Base-by-base conservation (phyloP, 30 jellyfish, hydroid and myxozoan genomes). In the Calvadosia cruxmelitensis region DNA sequence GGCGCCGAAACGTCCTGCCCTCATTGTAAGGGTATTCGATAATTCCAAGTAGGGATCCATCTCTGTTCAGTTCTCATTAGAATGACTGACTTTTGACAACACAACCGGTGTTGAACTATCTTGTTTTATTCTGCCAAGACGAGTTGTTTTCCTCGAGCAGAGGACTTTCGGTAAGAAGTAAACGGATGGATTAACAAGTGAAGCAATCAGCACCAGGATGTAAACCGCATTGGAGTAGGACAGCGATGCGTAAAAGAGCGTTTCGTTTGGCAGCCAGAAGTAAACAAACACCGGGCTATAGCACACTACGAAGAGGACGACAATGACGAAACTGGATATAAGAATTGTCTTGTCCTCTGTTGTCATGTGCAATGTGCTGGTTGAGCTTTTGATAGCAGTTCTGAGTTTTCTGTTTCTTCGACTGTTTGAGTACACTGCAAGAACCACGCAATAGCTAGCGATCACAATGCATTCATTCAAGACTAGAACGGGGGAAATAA, bases 141-240 rank as follows among this genome's bases (percentile, higher is more conserved):
- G n/a, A n/a, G n/a, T n/a, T n/a, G n/a, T n/a, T n/a, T n/a, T n/a
- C n/a, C n/a, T n/a, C n/a, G n/a, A n/a, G n/a, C n/a, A n/a, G n/a
- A n/a, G n/a, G n/a, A n/a, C n/a, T n/a, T n/a, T n/a, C n/a, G 57
- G 57, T 42, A 42, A 20, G 57, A 42, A 42, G 57, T 42, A 42
- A 20, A 42, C 57, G 57, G 57, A 10, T 42, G 57, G 57, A 20
- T 42, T 42, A 42, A 42, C 20, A 42, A 42, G 10, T 42, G 57
- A 42, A 42, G 15, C 57, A 10, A 42, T 5, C 15, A 42, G 20
- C 20, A 20, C 10, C 20, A 42, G 20, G 10, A 20, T 42, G 20
- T 5, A 10, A 42, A 42, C 57, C 15, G 20, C 57, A 42, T 5
- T 42, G 20, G 57, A 42, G 10, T 5, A 5, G 20, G 57, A 42